A percentile compares a stretch with the other conserved stretches of the same genome.
These are phyloP conservation scores for Sarcophaga bullata DNA, from an alignment of 1,140 invertebrate genomes.

Conservation along the genomic window DNA sequence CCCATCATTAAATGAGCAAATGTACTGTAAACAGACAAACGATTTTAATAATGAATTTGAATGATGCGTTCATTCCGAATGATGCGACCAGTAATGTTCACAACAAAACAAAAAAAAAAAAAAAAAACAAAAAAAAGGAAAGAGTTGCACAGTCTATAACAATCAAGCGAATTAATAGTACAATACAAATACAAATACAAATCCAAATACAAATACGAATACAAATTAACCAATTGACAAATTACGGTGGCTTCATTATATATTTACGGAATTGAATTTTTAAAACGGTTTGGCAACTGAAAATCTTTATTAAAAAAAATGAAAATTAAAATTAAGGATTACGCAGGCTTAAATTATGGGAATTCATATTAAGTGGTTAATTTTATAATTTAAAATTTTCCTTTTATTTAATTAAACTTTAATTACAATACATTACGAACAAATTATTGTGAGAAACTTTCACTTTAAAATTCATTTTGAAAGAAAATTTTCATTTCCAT, in stretches of 20 bases:
- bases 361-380: too few species aligned
- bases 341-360: too few species aligned
- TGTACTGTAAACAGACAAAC: conserved; percentile 24
- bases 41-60: conserved; percentile 23
- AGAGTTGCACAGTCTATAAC: conserved; percentile 11
- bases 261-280: too few species aligned
- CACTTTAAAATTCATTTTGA: too few species aligned
- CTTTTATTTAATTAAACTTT: too few species aligned
- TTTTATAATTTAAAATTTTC: too few species aligned
- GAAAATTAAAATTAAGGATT: too few species aligned
- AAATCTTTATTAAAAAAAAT: too few species aligned
- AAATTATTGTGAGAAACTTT: too few species aligned
- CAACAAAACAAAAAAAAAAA: too few species aligned
- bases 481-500: neutral
- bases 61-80: neutral
- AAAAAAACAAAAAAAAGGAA: neutral
- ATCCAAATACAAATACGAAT: neutral
- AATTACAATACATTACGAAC: too few species aligned
- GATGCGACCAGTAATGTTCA: conserved; percentile 6
- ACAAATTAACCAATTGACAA: conserved; percentile 19
- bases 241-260: neutral
- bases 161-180: conserved; percentile 8
- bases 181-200: neutral
- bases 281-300: too few species aligned
- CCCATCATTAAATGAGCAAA: conserved; percentile 21